phyloP scores from a whole-genome alignment of 2,797 vertebrate species.

The Chaenodraco wilsoni region DNA sequence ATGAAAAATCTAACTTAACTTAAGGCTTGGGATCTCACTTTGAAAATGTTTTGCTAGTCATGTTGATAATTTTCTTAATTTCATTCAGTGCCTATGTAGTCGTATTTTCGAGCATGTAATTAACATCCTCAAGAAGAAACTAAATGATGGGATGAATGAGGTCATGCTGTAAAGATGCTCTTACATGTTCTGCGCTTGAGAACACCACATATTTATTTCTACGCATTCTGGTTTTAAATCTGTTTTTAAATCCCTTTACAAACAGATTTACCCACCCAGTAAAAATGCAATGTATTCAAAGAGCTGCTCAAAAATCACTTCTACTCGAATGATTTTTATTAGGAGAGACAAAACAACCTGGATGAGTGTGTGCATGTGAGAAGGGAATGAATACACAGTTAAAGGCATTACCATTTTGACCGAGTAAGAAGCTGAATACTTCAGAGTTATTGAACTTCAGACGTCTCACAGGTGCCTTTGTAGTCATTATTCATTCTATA shows the following conservation, averaged over 20 bases:
- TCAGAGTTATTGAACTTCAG: constrained; percentile 25
- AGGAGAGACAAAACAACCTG: constrained; percentile 22
- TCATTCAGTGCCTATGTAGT: neutral
- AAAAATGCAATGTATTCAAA: no score
- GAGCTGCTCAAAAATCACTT: constrained; percentile 29
- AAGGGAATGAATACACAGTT: neutral
- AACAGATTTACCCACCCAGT: no score
- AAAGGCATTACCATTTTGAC: constrained; percentile 18
- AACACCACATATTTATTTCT: neutral
- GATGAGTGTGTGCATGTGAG: neutral
- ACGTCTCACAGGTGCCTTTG: constrained; percentile 12
- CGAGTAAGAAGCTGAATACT: neutral
- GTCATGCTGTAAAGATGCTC: neutral
- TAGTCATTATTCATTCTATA: constrained; percentile 48
- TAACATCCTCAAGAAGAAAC: neutral
- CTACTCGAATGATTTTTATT: constrained; percentile 9
- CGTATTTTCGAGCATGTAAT: neutral
- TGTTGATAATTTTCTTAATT: constrained; percentile 2
- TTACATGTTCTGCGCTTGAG: neutral
- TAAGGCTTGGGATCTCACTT: no score
- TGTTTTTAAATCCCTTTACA: neutral
- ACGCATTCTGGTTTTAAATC: neutral
- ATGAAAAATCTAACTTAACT: no score
- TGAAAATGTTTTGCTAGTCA: neutral
- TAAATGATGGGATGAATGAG: neutral